A percentile compares a stretch with the other conserved stretches of the same genome.
These are phyloP conservation scores for Carcina quercana DNA, from an alignment of 2,888 invertebrate species.

Conservation along the genomic window DNA sequence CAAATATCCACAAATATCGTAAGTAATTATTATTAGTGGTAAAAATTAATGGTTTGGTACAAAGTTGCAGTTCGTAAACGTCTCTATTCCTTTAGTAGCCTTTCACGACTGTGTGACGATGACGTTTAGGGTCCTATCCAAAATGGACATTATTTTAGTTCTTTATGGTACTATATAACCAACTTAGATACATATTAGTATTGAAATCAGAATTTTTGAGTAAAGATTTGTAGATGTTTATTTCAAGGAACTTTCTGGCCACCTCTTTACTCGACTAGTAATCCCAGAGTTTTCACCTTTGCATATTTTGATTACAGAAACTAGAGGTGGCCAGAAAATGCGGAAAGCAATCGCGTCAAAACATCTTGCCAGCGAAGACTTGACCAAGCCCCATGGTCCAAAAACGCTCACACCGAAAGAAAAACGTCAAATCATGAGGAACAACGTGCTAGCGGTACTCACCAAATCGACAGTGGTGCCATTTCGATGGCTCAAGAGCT, in stretches of 20 bases:
- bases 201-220: no score
- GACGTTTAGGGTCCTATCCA: no score
- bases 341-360: conserved; percentile 9
- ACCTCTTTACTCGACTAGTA: conserved; percentile 26
- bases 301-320: conserved; percentile 57
- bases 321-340: conserved; percentile 50
- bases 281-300: conserved; percentile 19
- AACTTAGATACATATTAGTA: no score
- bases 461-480: conserved; percentile 56
- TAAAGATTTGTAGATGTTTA: no score
- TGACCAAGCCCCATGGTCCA: conserved; percentile 6
- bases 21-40: no score
- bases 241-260: conserved; percentile 45
- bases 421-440: conserved; percentile 48
- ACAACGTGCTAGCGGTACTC: conserved; percentile 51
- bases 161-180: no score
- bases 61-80: no score
- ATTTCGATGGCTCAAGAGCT: conserved; percentile 62
- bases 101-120: no score
- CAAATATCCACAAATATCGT: no score
- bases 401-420: conserved; percentile 35
- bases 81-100: no score
- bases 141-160: no score
- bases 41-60: no score
- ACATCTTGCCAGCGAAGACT: background rate